Base-by-base conservation (phyloP, 1,140 invertebrate species). In the Lepidurus apus region DNA sequence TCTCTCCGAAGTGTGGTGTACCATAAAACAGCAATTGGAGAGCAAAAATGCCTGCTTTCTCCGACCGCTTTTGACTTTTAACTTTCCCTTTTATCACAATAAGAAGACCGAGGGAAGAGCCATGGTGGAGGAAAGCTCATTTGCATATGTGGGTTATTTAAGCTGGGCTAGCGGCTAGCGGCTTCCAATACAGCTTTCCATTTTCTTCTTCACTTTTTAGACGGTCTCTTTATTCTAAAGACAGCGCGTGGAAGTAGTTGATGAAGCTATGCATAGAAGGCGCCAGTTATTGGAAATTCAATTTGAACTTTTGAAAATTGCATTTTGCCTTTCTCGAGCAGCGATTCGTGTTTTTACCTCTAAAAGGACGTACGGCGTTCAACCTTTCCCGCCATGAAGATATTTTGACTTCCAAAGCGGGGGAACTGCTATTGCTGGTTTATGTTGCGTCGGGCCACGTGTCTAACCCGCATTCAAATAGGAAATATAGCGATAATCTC, bases 31-130 rank as follows among this genome's bases (percentile, higher is more conserved):
- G 10, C 53, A 13, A 65, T 7, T 17, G 21, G 53, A 13, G 17
- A 65, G 53, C 17, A 65, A 65, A 65, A n/a, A 65, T 65, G 53
- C 21, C 53, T 65, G 21, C 53, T 65, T 65, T 65, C 53, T 65
- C 53, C 53, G 53, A 65, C 53, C 53, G 53, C 53, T 65, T 65
- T 65, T 21, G 53, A 21, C 53, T 65, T 17, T 9, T 21, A 21
- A 65, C 53, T 65, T 65, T 65, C 53, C 17, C 53, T 65, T 65
- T 65, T 65, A 65, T 65, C 53, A 21, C 53, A 13, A 21, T 9
- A 65, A 13, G 53, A 65, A 17, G 8, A 13, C 53, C 6, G 21
- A 21, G 53, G 10, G 53, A 65, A 21, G 21, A 65, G 21, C 17
- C 17, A 17, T 65, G 21, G 17, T 21, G 13, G 21, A 17, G 53